phyloP scores from a whole-genome alignment of 2,113 vertebrate genomes.

The Thunnus maccoyii region DNA sequence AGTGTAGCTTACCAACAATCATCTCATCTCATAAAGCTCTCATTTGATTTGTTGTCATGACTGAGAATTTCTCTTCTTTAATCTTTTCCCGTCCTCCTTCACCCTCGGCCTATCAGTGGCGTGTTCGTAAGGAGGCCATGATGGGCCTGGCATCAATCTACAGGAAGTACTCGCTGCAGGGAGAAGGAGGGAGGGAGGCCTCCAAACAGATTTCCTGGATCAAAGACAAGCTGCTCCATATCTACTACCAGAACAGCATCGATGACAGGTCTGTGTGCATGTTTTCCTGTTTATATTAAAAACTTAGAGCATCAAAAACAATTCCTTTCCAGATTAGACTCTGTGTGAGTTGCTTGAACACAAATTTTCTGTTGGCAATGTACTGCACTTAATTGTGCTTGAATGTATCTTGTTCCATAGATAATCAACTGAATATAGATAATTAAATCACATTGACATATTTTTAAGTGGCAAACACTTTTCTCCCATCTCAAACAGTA shows the following conservation, averaged over 20 bases:
- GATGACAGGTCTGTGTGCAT: slow-evolving; percentile 91
- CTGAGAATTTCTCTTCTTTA: not conserved
- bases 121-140: slow-evolving; percentile 99
- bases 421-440: not conserved
- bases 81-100: not conserved
- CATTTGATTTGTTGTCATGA: not conserved
- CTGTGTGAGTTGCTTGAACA: not conserved
- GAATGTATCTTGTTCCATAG: not conserved
- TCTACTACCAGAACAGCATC: slow-evolving; percentile 99
- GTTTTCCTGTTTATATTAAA: not conserved
- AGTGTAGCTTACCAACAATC: not conserved
- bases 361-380: not conserved
- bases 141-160: slow-evolving; percentile 99
- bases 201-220: slow-evolving; percentile 99
- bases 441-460: not conserved
- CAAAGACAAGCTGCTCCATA: slow-evolving; percentile 98
- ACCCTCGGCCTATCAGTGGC: slow-evolving; percentile 87
- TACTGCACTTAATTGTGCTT: not conserved
- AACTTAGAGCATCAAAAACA: not conserved
- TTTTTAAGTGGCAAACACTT: not conserved
- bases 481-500: not conserved
- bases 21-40: not conserved
- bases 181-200: slow-evolving; percentile 96
- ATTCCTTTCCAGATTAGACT: not conserved
- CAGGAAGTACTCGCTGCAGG: slow-evolving; percentile 97